Percentiles rank a stretch among this genome's conserved stretches.
phyloP scores from a whole-genome alignment of 2,113 vertebrate genomes.

The Labeo catla region DNA sequence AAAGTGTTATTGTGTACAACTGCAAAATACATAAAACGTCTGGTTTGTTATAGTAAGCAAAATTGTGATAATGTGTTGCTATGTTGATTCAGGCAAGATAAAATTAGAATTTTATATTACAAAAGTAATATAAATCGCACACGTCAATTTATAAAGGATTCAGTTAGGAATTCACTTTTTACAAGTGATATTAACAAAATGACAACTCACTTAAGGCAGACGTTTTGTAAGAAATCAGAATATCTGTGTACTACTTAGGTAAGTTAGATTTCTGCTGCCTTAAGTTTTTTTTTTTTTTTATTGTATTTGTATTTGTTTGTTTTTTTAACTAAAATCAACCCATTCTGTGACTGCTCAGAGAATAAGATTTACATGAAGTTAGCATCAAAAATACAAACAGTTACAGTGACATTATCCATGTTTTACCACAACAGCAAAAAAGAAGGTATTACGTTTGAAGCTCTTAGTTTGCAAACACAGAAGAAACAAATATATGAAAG shows the following conservation, averaged over 20 bases:
- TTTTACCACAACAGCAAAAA: neutral
- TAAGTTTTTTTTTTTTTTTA: neutral
- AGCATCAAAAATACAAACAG: neutral
- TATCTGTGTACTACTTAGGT: neutral
- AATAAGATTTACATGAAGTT: neutral
- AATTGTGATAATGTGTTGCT: neutral
- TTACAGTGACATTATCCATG: neutral
- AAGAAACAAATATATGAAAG: neutral
- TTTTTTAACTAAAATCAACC: neutral
- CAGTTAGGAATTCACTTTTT: neutral
- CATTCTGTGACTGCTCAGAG: neutral
- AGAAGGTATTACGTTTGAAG: neutral
- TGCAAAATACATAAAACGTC: neutral
- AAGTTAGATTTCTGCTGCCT: neutral
- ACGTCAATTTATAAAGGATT: neutral
- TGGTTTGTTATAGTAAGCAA: neutral
- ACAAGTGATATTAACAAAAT: neutral
- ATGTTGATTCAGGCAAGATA: neutral
- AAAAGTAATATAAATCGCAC: neutral
- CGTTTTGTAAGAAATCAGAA: neutral
- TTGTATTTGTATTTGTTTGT: neutral
- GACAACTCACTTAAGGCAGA: neutral
- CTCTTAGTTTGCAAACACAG: neutral
- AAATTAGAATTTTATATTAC: neutral
- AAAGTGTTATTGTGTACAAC: neutral